Conservation (phyloP, 2,797 vertebrate genomes). For the Heteromormyrus szaboi region DNA sequence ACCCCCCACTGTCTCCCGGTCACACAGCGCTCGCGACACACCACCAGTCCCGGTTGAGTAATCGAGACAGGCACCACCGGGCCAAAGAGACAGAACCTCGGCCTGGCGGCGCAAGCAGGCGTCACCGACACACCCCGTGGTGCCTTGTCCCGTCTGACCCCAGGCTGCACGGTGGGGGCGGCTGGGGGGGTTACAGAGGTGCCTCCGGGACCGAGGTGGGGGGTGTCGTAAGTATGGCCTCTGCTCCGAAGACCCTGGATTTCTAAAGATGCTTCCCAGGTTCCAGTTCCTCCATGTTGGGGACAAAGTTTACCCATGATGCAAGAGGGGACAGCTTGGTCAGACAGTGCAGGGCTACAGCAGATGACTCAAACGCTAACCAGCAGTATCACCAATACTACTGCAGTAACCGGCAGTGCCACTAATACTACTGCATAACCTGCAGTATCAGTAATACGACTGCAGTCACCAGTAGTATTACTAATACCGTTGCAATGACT, state of each 20-base stretch:
- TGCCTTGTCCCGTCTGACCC: neutral
- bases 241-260: neutral
- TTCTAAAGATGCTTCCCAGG: neutral
- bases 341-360: neutral
- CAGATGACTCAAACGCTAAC: neutral
- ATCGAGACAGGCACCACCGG: neutral
- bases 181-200: neutral
- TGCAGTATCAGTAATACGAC: neutral
- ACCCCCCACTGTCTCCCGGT: neutral
- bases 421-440: neutral
- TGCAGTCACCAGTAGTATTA: neutral
- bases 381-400: neutral
- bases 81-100: neutral
- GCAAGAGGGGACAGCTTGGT: neutral
- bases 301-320: conserved; percentile 10
- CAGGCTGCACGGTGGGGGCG: neutral
- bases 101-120: neutral
- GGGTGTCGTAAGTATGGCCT: neutral
- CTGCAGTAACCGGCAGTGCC: neutral
- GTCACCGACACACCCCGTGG: neutral
- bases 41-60: neutral
- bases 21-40: neutral
- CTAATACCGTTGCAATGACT: neutral
- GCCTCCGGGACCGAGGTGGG: neutral
- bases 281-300: neutral